phyloP scores from a whole-genome alignment of 1,140 invertebrate genomes.

The Zaprionus ghesquierei region DNA sequence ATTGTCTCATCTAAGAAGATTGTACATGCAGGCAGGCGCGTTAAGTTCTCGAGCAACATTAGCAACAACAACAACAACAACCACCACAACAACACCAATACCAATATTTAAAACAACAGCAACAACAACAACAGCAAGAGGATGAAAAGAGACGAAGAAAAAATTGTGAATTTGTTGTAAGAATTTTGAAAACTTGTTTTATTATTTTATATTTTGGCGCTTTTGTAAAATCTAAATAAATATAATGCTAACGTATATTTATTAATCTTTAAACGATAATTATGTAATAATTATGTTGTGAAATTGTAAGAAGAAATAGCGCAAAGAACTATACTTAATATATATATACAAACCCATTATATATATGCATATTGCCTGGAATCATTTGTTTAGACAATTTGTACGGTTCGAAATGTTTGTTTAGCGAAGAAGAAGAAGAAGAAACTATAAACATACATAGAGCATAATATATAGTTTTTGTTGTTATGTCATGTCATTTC shows the following conservation, averaged over 20 bases:
- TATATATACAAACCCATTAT: constrained; percentile 19
- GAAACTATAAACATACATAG: not conserved
- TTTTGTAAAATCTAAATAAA: constrained; percentile 35
- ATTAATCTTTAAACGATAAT: constrained; percentile 52
- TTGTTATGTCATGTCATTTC: constrained; percentile 7
- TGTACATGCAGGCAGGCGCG: not conserved
- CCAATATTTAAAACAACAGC: not conserved
- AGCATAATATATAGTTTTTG: not conserved
- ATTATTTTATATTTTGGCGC: constrained; percentile 15
- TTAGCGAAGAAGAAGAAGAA: constrained; percentile 3
- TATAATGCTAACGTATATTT: constrained; percentile 25
- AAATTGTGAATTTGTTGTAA: constrained; percentile 26
- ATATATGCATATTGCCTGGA: constrained; percentile 13
- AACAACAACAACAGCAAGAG: not conserved
- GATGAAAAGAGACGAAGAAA: not conserved
- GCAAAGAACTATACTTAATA: constrained; percentile 19
- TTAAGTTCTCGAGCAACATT: not conserved
- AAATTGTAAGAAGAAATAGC: constrained; percentile 54
- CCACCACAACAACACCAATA: not conserved
- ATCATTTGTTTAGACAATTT: constrained; percentile 49
- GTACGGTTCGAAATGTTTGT: constrained; percentile 19
- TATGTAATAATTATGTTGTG: constrained; percentile 76
- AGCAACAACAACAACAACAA: constrained; percentile 4
- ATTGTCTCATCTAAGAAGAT: not conserved
- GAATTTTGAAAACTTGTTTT: constrained; percentile 11